These are phyloP conservation scores for Actinemys pallida DNA, from an alignment of 2,113 vertebrate genomes.

Conservation along the genomic window DNA sequence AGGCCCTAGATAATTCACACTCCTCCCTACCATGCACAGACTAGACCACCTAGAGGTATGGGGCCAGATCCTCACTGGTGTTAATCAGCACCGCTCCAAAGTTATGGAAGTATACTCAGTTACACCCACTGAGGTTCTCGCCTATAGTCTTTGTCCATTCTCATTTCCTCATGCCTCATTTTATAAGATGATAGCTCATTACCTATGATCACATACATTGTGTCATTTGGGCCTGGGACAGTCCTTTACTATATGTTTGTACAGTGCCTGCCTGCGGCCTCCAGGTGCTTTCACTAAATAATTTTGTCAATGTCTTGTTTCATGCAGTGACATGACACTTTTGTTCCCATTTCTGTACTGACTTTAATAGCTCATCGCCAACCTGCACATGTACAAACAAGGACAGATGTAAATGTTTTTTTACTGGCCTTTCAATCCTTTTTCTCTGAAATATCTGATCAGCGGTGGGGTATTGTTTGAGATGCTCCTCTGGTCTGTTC, in stretches of 20 bases:
- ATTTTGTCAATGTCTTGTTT: neutral
- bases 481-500: no score
- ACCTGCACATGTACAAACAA: neutral
- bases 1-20: neutral
- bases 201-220: neutral
- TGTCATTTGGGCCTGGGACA: neutral
- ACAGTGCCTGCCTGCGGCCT: neutral
- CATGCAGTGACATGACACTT: neutral
- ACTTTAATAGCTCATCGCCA: neutral
- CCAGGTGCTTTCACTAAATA: neutral
- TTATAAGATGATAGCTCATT: neutral
- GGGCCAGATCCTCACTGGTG: neutral
- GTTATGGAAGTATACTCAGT: neutral
- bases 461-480: no score
- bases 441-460: neutral
- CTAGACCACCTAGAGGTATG: neutral
- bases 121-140: neutral
- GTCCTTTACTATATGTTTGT: neutral
- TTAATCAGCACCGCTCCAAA: neutral
- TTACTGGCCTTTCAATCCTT: neutral
- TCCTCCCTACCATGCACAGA: neutral
- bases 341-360: neutral
- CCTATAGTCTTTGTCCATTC: neutral
- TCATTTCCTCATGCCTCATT: neutral
- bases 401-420: neutral